Base-by-base conservation (phyloP, 2,797 vertebrate genomes). In the Hoplostethus mediterraneus region DNA sequence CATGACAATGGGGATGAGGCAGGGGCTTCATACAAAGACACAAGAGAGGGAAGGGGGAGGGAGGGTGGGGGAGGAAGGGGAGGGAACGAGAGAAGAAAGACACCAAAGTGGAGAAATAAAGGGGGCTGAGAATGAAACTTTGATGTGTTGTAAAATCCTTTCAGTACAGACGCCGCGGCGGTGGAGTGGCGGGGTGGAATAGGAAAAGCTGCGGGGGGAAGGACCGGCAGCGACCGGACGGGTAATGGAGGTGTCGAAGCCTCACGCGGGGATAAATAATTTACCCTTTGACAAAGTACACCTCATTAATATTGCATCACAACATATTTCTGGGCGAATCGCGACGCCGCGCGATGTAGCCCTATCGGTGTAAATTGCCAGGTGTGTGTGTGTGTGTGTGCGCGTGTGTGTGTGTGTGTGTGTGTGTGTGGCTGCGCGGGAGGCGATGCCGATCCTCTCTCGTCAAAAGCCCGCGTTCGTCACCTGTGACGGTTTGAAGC, bases 181-280 rank as follows among this genome's bases (percentile, higher is more conserved):
- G 47, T 30, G 58, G 28, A 56, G 53, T 8, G 30, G 66, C 49
- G 63, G 75, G 59, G 64, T 44, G 62, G 59, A 76, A 71, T 21
- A 66, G 67, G 75, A 69, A 82, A 72, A 78, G 79, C 77, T 70
- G 84, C 66, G 36, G 81, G 85, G 63, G 28, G 28, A 52, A 30
- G 49, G 64, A 85, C 86, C 21, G 21, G 21, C 21, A 1, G 77
- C 85, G 89, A 90, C 85, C 84, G 84, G 73, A 77, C 16, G 57
- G 82, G 82, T 90, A 90, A 90, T 85, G 83, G 87, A 89, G 90
- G 87, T 89, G 90, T 92, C 83, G 88, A 86, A 87, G 86, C 85
- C 78, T 81, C 48, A 68, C 75, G 81, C 74, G 3, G 62, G 21
- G 73, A 89, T 92, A 90, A 92, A 94, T 93, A 80, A 92, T 92